Evolutionary conservation across 1,140 invertebrate genomes (phyloP).

Genomic region (Agrypnia vestita): DNA sequence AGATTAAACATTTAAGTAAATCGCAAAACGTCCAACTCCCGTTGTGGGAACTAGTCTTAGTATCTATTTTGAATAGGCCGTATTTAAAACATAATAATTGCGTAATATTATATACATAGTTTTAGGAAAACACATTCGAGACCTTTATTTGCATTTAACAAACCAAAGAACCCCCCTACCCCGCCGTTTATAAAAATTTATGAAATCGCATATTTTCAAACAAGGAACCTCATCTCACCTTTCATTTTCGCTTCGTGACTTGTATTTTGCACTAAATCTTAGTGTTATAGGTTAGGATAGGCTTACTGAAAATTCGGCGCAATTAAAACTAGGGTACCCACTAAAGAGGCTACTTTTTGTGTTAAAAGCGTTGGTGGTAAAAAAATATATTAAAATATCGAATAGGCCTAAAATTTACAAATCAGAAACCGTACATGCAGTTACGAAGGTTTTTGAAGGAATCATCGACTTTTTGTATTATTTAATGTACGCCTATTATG

Average conservation of each 20-base stretch:
- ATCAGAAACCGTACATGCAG: no score
- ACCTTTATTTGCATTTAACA: slow-evolving; percentile 1
- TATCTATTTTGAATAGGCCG: slow-evolving; percentile 52
- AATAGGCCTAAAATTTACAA: no score
- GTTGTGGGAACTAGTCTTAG: slow-evolving; percentile 54
- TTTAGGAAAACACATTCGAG: slow-evolving; percentile 35
- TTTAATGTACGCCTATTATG: no score
- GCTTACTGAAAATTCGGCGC: slow-evolving; percentile 5
- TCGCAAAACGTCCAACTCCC: slow-evolving; percentile 60
- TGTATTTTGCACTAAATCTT: slow-evolving; percentile 34
- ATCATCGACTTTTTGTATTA: no score
- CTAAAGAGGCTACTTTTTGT: no score
- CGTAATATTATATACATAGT: slow-evolving; percentile 44
- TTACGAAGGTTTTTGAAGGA: no score
- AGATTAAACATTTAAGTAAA: slow-evolving; percentile 49
- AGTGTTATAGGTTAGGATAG: slow-evolving; percentile 33
- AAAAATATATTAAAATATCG: no score
- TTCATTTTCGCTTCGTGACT: background rate
- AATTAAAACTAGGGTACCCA: background rate
- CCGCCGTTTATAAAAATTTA: background rate
- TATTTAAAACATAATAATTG: slow-evolving; percentile 25
- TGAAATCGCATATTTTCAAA: background rate
- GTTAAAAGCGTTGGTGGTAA: no score
- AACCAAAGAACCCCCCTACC: background rate
- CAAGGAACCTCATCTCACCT: background rate